Evolutionary conservation across 2,113 vertebrate genomes (phyloP).

Genomic region (Okapia johnstoni): DNA sequence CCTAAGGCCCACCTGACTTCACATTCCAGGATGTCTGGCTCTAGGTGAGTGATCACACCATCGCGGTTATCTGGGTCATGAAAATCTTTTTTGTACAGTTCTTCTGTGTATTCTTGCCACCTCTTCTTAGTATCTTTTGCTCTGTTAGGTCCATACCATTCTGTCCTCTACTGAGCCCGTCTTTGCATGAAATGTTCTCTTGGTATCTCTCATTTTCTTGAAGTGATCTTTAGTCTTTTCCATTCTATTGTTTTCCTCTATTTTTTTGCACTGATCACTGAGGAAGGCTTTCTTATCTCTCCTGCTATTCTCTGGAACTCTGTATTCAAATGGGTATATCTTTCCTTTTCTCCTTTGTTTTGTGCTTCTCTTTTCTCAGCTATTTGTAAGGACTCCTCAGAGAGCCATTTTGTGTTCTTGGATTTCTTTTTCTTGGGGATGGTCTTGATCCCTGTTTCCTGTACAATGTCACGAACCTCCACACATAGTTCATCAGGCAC

Average conservation of each 20-base stretch:
- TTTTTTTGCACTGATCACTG: not conserved
- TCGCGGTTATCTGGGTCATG: not conserved
- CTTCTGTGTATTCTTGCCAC: not conserved
- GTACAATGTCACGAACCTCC: not conserved
- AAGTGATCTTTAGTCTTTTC: not conserved
- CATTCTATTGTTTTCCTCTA: not conserved
- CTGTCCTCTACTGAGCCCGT: not conserved
- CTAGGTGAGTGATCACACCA: not conserved
- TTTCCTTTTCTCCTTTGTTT: not conserved
- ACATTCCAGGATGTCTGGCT: not conserved
- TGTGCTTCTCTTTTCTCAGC: not conserved
- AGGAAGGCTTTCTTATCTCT: not conserved
- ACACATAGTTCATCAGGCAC: not conserved
- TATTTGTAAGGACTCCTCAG: not conserved
- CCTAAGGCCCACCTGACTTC: not conserved
- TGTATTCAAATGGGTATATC: not conserved
- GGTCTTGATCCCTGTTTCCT: not conserved
- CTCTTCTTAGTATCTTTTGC: not conserved
- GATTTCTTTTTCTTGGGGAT: not conserved
- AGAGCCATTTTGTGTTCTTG: not conserved
- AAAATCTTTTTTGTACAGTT: not conserved
- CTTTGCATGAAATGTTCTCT: not conserved
- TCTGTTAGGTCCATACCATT: not conserved
- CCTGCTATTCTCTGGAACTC: not conserved
- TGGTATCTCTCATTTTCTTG: not conserved